Conservation (phyloP, 2,113 vertebrate species). For the Dipodomys merriami region DNA sequence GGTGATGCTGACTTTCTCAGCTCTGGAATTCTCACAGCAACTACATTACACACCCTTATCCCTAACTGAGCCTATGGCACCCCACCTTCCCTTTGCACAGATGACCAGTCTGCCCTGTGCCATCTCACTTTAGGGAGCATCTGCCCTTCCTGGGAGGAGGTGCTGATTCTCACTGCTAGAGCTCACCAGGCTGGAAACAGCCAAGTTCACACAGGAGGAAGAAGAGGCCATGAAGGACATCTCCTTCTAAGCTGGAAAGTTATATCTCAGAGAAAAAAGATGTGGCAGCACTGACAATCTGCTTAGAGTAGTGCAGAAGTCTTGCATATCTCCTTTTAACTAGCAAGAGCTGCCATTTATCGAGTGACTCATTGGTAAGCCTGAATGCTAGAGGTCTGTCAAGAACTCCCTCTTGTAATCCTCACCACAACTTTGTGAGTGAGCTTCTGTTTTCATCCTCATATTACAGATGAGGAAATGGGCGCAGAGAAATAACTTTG, state of each 20-base stretch:
- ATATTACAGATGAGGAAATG: slow-evolving; percentile 57
- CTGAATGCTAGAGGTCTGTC: neutral
- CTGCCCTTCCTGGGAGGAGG: neutral
- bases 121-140: slow-evolving; percentile 1
- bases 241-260: neutral
- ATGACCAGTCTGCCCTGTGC: neutral
- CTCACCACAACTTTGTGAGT: neutral
- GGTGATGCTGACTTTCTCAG: neutral
- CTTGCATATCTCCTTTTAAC: neutral
- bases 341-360: neutral
- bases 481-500: slow-evolving; percentile 27
- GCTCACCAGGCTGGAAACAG: neutral
- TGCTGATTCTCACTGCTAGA: neutral
- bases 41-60: neutral
- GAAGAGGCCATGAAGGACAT: neutral
- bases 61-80: neutral
- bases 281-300: neutral
- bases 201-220: neutral
- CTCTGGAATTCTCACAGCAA: neutral
- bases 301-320: neutral
- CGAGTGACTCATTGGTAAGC: neutral
- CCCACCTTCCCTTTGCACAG: neutral
- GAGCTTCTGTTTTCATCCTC: neutral
- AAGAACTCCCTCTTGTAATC: neutral
- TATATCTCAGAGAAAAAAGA: neutral